Evolutionary conservation across 1,140 invertebrate genomes (phyloP), one percentile per base, ranked within the genome.

Genomic region (Magallana ariakensis): DNA sequence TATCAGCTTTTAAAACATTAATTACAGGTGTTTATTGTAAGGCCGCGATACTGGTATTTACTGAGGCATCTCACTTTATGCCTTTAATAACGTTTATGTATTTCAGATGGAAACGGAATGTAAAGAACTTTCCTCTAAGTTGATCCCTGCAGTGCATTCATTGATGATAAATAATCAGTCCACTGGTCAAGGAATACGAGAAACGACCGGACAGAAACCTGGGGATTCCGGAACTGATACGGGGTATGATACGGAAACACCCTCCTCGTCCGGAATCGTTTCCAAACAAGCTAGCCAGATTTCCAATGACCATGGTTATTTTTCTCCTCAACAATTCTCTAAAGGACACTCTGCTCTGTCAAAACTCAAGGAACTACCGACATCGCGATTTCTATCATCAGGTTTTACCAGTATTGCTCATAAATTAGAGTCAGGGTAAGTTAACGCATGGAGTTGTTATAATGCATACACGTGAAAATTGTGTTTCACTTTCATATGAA

Each of bases 31-130:
- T 46, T 46, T 4, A 46, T 46, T 46, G 33, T 46, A 46, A 46
- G 3, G 33, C 33, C 33, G 33, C 5, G 33, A 46, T 46, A 46
- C 5, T 46, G 3, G 2, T 46, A 46, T 46, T 46, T 46, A 4
- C 33, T 4, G 5, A 46, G 33, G 33, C 1, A 33, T 33, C 33
- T 33, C 33, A 33, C 1, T 0, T 33, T 33, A 33, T 33, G 0
- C 33, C 5, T 46, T 46, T 5, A 46, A 46, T 46, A 46, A 46
- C 33, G 33, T 46, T 46, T 0, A 5, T 46, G 33, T 3, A 46
- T 46, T 46, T 46, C 33, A 75, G 66, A 75, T 75, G 66, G 66
- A 75, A 11, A 75, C 22, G 22, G 66, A 75, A 13, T 75, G 66
- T 26, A 75, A 75, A 75, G 66, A 75, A 0, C 9, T 75, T 11